Evolutionary conservation across 1,140 invertebrate species (phyloP).

Genomic region (Drosophila melanogaster): Release_6_plus_ISO1_MT NT_033779.5:12275001-12275500

Average conservation of each 20-base stretch:
- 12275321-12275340: too few species aligned
- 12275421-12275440: constrained; percentile 7
- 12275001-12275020: constrained; percentile 63
- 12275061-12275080: constrained; percentile 12
- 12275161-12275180: not conserved
- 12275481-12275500: constrained; percentile 44
- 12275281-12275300: too few species aligned
- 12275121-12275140: constrained; percentile 27
- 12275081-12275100: constrained; percentile 40
- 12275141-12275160: not conserved
- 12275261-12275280: too few species aligned
- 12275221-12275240: too few species aligned
- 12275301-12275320: too few species aligned
- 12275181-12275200: not conserved
- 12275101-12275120: constrained; percentile 23
- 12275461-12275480: constrained; percentile 21
- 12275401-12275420: not conserved
- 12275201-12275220: too few species aligned
- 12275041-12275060: constrained; percentile 29
- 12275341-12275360: constrained; percentile 1
- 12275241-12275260: too few species aligned
- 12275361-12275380: not conserved
- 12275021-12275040: constrained; percentile 24
- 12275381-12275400: constrained; percentile 3
- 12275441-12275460: constrained; percentile 41